These are phyloP conservation scores for Conus ventricosus DNA, from an alignment of 1,140 invertebrate species.

Conservation along the genomic window DNA sequence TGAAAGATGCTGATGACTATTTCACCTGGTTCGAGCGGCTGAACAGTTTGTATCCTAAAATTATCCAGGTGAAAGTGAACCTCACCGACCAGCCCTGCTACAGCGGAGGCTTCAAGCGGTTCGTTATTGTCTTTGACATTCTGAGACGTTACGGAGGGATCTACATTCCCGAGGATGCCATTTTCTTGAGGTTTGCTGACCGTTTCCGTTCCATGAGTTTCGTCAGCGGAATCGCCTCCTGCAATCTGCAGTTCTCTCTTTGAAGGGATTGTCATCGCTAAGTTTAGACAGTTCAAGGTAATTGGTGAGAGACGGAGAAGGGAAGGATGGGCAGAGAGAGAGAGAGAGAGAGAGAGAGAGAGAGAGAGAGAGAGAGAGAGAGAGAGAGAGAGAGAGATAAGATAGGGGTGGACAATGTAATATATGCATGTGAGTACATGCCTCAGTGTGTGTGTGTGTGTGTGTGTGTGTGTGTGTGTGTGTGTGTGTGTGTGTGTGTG, in stretches of 20 bases:
- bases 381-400: too few species aligned
- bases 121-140: slow-evolving; percentile 14
- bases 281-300: slow-evolving; percentile 3
- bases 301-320: neutral
- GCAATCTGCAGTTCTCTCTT: slow-evolving; percentile 24
- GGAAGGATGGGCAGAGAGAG: too few species aligned
- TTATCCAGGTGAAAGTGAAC: slow-evolving; percentile 19
- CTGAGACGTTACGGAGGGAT: slow-evolving; percentile 28
- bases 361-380: too few species aligned
- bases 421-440: neutral
- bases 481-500: slow-evolving; percentile 13
- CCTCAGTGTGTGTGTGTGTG: neutral
- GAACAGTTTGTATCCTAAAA: neutral
- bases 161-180: slow-evolving; percentile 34
- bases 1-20: slow-evolving; percentile 26
- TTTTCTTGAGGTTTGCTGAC: slow-evolving; percentile 1
- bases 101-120: slow-evolving; percentile 18
- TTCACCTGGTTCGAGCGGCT: slow-evolving; percentile 31
- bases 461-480: too few species aligned
- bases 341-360: too few species aligned
- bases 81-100: neutral
- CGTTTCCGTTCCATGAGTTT: neutral
- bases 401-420: too few species aligned
- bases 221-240: slow-evolving; percentile 7
- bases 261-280: slow-evolving; percentile 10